Evolutionary conservation across 2,888 invertebrate species (phyloP), one percentile per base, ranked within the genome.

Genomic region (Aphidius colemani): DNA sequence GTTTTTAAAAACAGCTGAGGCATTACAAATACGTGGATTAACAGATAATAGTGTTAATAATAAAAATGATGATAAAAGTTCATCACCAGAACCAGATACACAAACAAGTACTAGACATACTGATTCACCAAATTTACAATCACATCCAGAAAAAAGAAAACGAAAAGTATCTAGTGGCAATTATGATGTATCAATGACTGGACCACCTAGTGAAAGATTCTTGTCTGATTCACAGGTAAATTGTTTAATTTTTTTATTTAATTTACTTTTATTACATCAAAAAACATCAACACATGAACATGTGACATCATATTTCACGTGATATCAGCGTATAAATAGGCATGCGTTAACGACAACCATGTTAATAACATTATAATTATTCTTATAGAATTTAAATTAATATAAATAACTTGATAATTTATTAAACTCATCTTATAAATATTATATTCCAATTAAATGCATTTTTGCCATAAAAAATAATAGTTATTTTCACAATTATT

Each of bases 1-100:
- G 88, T 93, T 95, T 87, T 88, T 95, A 82, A 93, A 93, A 87
- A 95, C 94, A 78, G 94, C 94, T 74, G 94, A 94, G 85, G 93
- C 94, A 75, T 88, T 95, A 85, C 94, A 95, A 88, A 93, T 91
- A 72, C 85, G 94, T 84, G 95, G 94, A 79, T 88, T 95, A 81
- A 93, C 94, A 78, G 94, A 94, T 86, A 93, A 91, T 84, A 91
- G 90, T 86, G 90, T 86, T 78, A 85, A 85, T 78, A 82, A 81
- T 74, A 84, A 83, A 75, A 73, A 75, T 43, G 75, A 75, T 39
- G 71, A 69, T n/a, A 69, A 71, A 57, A 76, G 75, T 58, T 78
- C 82, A 2, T 77, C 79, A 45, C 79, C 81, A 7, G 79, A 80
- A 66, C 80, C 79, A 18, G 79, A 81, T 65, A 70, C 75, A 9